Evolutionary conservation across 2,888 invertebrate species (phyloP).

Genomic region (Cataglyphis albicans): DNA sequence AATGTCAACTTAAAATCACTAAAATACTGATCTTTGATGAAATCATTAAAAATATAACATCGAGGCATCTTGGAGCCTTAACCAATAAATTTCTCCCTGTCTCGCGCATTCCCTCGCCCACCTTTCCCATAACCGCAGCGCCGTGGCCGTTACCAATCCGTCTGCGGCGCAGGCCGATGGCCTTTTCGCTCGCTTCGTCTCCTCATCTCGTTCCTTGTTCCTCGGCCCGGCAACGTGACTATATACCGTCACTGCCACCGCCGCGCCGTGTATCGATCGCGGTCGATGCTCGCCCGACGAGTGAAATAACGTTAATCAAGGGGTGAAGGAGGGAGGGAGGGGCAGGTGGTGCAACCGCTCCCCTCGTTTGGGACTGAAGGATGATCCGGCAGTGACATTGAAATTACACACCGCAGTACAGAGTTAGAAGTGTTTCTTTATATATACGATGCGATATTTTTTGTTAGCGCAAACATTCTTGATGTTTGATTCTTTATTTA

Average conservation of each 20-base stretch:
- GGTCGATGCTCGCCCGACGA: slow-evolving; percentile 53
- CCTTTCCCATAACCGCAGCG: slow-evolving; percentile 50
- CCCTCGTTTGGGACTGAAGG: slow-evolving; percentile 50
- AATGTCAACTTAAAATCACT: background rate
- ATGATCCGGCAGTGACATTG: slow-evolving; percentile 63
- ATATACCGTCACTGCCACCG: slow-evolving; percentile 13
- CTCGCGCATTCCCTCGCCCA: slow-evolving; percentile 50
- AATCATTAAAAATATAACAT: slow-evolving; percentile 11
- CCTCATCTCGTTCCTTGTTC: slow-evolving; percentile 48
- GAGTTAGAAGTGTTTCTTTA: background rate
- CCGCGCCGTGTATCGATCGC: slow-evolving; percentile 58
- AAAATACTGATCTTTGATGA: too few relatives aligned
- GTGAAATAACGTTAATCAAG: slow-evolving; percentile 65
- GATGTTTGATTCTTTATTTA: background rate
- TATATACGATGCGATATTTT: background rate
- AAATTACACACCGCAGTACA: slow-evolving; percentile 55
- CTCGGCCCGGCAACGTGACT: slow-evolving; percentile 49
- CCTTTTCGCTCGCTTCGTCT: slow-evolving; percentile 52
- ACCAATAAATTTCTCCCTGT: slow-evolving; percentile 42
- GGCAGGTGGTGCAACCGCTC: slow-evolving; percentile 41
- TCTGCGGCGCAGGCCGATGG: slow-evolving; percentile 56
- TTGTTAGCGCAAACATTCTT: background rate
- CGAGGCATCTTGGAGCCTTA: background rate
- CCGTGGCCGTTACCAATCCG: slow-evolving; percentile 51
- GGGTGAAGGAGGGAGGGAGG: slow-evolving; percentile 14